phyloP scores from a whole-genome alignment of 1,140 invertebrate species.

The Laupala kohalensis region DNA sequence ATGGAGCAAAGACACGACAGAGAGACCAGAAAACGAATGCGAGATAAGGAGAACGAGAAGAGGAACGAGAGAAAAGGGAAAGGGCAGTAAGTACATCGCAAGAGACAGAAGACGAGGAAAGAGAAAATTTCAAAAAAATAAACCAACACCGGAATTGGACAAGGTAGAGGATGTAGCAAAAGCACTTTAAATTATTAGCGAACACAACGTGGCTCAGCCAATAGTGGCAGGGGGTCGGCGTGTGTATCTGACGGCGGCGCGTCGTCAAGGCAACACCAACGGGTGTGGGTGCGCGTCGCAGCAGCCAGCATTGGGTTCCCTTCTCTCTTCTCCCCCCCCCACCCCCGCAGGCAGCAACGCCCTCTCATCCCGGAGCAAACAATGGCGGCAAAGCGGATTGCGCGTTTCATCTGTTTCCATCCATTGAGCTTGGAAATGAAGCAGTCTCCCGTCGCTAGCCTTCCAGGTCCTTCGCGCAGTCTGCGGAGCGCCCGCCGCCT shows the following conservation, averaged over 20 bases:
- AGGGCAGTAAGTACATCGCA: too few relatives aligned
- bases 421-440: neutral
- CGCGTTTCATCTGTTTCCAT: neutral
- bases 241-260: too few relatives aligned
- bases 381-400: neutral
- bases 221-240: neutral
- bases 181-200: neutral
- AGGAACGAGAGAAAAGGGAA: too few relatives aligned
- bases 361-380: neutral
- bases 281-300: too few relatives aligned
- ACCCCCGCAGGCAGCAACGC: too few relatives aligned
- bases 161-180: neutral
- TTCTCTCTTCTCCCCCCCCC: neutral
- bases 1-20: too few relatives aligned
- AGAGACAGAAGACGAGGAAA: too few relatives aligned
- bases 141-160: neutral
- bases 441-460: neutral
- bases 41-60: neutral
- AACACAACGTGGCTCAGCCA: neutral
- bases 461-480: too few relatives aligned
- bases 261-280: neutral
- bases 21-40: neutral
- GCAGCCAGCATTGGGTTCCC: neutral
- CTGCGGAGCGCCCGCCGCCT: too few relatives aligned
- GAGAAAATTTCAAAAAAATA: too few relatives aligned